Conservation (phyloP, 2,888 invertebrate species). For the Panzeria rudis region DNA sequence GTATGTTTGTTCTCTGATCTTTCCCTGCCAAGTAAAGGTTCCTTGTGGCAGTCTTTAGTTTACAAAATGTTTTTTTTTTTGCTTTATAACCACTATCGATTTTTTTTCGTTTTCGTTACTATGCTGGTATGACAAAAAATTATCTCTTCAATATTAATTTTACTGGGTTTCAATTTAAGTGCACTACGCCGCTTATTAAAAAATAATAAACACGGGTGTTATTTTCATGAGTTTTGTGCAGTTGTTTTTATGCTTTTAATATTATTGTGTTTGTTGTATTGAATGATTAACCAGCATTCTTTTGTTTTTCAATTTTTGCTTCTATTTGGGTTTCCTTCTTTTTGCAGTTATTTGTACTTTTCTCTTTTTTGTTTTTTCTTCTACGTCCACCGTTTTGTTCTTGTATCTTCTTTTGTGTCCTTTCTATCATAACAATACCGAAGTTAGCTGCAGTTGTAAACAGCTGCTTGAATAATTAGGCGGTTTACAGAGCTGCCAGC, state of each 20-base stretch:
- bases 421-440: slow-evolving; percentile 63
- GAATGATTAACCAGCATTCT: slow-evolving; percentile 11
- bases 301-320: slow-evolving; percentile 44
- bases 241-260: slow-evolving; percentile 1
- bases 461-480: slow-evolving; percentile 17
- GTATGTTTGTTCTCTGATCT: neutral
- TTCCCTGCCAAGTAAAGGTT: neutral
- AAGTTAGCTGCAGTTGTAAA: slow-evolving; percentile 72
- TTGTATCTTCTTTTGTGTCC: neutral
- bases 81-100: slow-evolving; percentile 38
- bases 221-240: slow-evolving; percentile 1
- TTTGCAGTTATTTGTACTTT: neutral
- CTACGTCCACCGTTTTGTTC: neutral
- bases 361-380: slow-evolving; percentile 2
- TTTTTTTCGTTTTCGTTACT: slow-evolving; percentile 19
- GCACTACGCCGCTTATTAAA: neutral
- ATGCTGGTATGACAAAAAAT: neutral
- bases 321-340: slow-evolving; percentile 4
- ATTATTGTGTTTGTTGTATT: slow-evolving; percentile 15
- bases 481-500: slow-evolving; percentile 7
- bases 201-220: slow-evolving; percentile 4
- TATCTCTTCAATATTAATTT: neutral
- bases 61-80: neutral
- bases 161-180: neutral
- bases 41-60: too few relatives aligned